Evolutionary conservation across 2,113 vertebrate species (phyloP).

Genomic region (Rhagologus leucostigma): DNA sequence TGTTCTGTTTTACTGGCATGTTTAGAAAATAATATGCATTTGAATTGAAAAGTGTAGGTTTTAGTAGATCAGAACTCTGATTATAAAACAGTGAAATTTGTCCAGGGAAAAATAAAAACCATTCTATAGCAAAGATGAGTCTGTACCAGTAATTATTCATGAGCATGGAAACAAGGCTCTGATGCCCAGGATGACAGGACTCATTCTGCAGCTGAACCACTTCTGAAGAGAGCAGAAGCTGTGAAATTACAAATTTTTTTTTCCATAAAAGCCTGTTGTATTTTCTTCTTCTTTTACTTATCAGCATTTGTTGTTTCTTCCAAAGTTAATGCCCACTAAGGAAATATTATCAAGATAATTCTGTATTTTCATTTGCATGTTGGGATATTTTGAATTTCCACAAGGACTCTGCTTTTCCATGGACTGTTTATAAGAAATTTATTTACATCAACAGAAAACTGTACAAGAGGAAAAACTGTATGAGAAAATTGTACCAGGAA

Average conservation of each 20-base stretch:
- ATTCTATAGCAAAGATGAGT: neutral
- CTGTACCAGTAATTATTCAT: neutral
- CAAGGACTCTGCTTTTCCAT: neutral
- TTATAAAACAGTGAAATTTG: neutral
- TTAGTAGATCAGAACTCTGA: neutral
- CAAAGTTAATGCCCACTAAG: neutral
- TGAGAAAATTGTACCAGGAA: neutral
- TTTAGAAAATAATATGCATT: neutral
- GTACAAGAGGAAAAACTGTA: neutral
- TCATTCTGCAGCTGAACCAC: neutral
- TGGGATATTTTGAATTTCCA: neutral
- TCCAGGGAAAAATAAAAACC: neutral
- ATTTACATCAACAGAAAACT: neutral
- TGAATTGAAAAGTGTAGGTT: neutral
- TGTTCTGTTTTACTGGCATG: neutral
- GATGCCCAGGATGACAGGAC: neutral
- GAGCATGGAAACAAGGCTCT: neutral
- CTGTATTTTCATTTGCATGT: neutral
- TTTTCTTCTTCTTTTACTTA: neutral
- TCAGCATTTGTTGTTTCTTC: neutral
- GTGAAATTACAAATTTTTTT: neutral
- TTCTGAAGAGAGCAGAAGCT: neutral
- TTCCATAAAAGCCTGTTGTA: neutral
- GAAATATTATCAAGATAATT: neutral
- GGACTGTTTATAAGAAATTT: neutral